These are phyloP conservation scores for Hippocampus kuda DNA, from an alignment of 2,797 vertebrate genomes.

Conservation along the genomic window DNA sequence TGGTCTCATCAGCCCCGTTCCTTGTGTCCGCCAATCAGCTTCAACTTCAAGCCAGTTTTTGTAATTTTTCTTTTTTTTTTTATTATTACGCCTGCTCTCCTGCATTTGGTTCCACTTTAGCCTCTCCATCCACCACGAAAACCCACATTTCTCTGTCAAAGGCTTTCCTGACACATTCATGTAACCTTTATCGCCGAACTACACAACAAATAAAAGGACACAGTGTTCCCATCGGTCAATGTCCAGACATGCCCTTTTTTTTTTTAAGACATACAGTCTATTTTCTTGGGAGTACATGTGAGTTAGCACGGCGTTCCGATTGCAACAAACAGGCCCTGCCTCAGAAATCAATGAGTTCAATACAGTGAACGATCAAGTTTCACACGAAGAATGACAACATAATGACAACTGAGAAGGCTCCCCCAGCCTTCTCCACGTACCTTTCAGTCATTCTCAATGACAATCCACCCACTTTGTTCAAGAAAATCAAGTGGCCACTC, in stretches of 20 bases:
- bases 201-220: neutral
- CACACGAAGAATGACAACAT: conserved; percentile 31
- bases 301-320: conserved; percentile 10
- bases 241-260: conserved; percentile 15
- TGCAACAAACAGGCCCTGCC: conserved; percentile 26
- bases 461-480: neutral
- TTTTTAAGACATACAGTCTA: neutral
- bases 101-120: no score
- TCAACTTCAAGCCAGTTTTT: no score
- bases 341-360: conserved; percentile 41
- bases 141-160: no score
- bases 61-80: no score
- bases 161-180: neutral
- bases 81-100: no score
- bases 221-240: conserved; percentile 16
- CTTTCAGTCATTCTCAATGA: neutral
- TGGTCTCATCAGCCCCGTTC: no score
- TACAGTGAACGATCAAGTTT: conserved; percentile 15
- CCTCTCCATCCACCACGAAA: no score
- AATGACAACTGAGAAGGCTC: conserved; percentile 19
- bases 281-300: conserved; percentile 8
- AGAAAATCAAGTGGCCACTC: neutral
- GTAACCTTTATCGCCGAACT: neutral
- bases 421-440: conserved; percentile 9
- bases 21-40: no score